Evolutionary conservation across 2,797 vertebrate species (phyloP).

Genomic region (Pseudomugil gertrudae): DNA sequence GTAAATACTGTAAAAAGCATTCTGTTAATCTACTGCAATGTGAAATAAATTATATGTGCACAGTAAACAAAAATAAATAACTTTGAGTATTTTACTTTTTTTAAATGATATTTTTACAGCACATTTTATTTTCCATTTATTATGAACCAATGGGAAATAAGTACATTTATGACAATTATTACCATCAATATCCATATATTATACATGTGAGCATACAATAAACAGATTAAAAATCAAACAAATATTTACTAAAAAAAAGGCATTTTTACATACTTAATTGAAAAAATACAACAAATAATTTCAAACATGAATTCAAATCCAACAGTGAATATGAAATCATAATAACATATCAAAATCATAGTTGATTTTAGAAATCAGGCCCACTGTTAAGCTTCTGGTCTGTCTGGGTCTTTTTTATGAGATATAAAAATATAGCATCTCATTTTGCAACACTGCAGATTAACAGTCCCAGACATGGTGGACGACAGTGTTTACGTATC

Average conservation of each 20-base stretch:
- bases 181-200: not conserved
- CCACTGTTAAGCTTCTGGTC: not conserved
- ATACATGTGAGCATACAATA: not conserved
- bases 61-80: no score
- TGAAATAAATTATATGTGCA: no score
- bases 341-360: slow-evolving; percentile 62
- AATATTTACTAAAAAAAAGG: slow-evolving; percentile 27
- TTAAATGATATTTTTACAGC: no score
- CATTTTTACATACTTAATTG: not conserved
- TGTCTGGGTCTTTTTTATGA: not conserved
- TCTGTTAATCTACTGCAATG: no score
- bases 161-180: not conserved
- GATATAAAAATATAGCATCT: slow-evolving; percentile 3
- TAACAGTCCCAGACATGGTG: not conserved
- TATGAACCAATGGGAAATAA: not conserved
- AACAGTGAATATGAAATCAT: slow-evolving; percentile 38
- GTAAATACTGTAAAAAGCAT: no score
- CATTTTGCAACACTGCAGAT: not conserved
- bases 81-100: no score
- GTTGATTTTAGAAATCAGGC: slow-evolving; percentile 37
- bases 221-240: slow-evolving; percentile 14
- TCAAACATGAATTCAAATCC: slow-evolving; percentile 24
- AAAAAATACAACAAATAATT: slow-evolving; percentile 21
- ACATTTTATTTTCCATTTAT: no score
- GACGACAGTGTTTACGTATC: not conserved